Percentiles rank a stretch among this genome's conserved stretches.
phyloP scores from a whole-genome alignment of 2,113 vertebrate species.

The Martes martes region DNA sequence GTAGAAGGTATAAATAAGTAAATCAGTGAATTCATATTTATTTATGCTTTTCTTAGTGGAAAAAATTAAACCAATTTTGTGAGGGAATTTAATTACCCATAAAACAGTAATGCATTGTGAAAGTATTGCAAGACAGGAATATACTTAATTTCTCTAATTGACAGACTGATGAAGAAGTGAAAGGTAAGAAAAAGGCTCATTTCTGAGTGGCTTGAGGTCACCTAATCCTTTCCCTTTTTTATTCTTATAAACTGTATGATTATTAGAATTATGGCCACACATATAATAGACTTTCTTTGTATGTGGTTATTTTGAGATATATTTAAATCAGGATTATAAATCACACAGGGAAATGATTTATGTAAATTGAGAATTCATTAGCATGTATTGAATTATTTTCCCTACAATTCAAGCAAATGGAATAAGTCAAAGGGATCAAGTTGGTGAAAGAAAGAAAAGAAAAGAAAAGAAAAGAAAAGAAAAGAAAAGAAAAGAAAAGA shows the following conservation, averaged over 20 bases:
- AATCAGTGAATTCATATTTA: constrained; percentile 42
- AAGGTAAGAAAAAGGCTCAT: not conserved
- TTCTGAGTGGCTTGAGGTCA: constrained; percentile 36
- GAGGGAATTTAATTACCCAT: constrained; percentile 35
- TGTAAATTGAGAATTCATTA: constrained; percentile 69
- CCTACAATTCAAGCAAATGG: constrained; percentile 59
- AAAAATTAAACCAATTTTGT: constrained; percentile 26
- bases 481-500: not conserved
- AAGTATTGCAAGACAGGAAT: not conserved
- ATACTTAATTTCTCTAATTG: constrained; percentile 38
- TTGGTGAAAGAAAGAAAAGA: not conserved
- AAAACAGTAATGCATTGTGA: constrained; percentile 1
- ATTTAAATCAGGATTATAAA: constrained; percentile 71
- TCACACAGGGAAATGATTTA: constrained; percentile 57
- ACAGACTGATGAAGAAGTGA: not conserved
- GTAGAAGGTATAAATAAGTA: not conserved
- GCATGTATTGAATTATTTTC: constrained; percentile 58
- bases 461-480: not conserved
- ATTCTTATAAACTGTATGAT: constrained; percentile 44
- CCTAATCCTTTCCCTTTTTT: constrained; percentile 60
- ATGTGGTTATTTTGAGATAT: constrained; percentile 15
- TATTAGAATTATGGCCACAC: constrained; percentile 56
- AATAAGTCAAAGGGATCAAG: constrained; percentile 66
- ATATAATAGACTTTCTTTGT: constrained; percentile 28
- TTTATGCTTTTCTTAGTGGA: not conserved